phyloP scores from a whole-genome alignment of 2,113 vertebrate species.

The Hippolais icterina region DNA sequence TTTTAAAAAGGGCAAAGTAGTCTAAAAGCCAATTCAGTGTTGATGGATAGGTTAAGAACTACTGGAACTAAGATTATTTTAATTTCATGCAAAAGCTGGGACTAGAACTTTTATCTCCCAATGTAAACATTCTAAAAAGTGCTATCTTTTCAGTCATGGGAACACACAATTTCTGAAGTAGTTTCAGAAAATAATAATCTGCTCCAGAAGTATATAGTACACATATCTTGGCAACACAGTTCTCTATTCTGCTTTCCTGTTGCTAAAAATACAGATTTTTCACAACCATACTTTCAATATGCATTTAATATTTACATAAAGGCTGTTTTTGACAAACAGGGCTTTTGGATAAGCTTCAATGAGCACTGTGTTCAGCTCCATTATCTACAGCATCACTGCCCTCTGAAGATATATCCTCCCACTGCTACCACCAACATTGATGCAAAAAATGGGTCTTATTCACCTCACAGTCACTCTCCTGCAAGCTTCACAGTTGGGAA shows the following conservation, averaged over 20 bases:
- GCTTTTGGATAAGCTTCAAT: background rate
- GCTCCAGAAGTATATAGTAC: background rate
- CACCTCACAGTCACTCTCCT: background rate
- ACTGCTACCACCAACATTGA: background rate
- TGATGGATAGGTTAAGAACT: background rate
- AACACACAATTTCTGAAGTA: background rate
- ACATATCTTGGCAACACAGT: background rate
- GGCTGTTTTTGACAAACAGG: background rate
- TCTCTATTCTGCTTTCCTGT: background rate
- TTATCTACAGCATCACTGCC: background rate
- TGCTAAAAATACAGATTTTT: constrained; percentile 22
- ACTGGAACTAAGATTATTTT: background rate
- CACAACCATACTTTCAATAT: background rate
- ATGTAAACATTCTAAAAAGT: background rate
- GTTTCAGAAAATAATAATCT: constrained; percentile 1
- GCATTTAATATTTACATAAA: constrained; percentile 29
- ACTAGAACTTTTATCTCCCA: background rate
- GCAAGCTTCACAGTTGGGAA: background rate
- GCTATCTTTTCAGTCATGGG: background rate
- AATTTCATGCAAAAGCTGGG: background rate
- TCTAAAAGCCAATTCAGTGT: background rate
- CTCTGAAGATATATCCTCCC: background rate
- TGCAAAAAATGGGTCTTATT: background rate
- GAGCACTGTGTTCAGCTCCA: background rate
- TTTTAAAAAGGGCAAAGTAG: background rate